A percentile compares a stretch with the other conserved stretches of the same genome.
Evolutionary conservation across 2,797 vertebrate species (phyloP).

Genomic region (Echeneis naucrates): DNA sequence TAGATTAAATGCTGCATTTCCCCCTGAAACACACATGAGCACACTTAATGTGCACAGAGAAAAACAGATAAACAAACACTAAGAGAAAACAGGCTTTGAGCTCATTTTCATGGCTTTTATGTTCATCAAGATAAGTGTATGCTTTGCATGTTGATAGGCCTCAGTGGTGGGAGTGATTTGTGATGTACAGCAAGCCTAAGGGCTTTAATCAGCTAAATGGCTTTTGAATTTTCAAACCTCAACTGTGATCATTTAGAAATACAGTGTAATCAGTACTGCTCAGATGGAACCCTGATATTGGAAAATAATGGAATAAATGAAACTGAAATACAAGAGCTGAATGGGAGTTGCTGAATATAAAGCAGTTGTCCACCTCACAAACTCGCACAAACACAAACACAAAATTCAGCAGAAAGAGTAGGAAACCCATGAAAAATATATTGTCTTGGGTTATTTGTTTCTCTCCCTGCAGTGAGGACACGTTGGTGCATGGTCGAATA

Average conservation of each 20-base stretch:
- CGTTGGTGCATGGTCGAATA: slow-evolving; percentile 40
- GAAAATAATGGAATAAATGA: slow-evolving; percentile 68
- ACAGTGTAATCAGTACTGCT: slow-evolving; percentile 68
- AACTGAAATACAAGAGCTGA: slow-evolving; percentile 46
- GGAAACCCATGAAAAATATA: slow-evolving; percentile 37
- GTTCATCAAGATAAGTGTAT: slow-evolving; percentile 61
- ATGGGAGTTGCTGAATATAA: slow-evolving; percentile 47
- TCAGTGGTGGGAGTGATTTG: slow-evolving; percentile 60
- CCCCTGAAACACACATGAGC: not conserved
- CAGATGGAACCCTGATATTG: slow-evolving; percentile 61
- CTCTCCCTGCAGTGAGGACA: slow-evolving; percentile 34
- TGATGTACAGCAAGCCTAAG: slow-evolving; percentile 68
- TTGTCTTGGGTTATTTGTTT: slow-evolving; percentile 34
- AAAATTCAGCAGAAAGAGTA: slow-evolving; percentile 23
- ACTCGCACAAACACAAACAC: slow-evolving; percentile 17
- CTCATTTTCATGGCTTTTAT: slow-evolving; percentile 62
- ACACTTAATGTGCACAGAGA: not conserved
- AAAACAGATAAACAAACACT: slow-evolving; percentile 36
- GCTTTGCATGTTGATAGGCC: slow-evolving; percentile 64
- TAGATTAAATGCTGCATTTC: slow-evolving; percentile 16
- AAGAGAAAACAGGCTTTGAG: slow-evolving; percentile 47
- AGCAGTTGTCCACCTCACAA: slow-evolving; percentile 11
- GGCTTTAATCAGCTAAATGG: slow-evolving; percentile 76
- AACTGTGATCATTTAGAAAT: slow-evolving; percentile 76
- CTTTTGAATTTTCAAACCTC: slow-evolving; percentile 74